Percentiles rank a stretch among this genome's conserved stretches.
These are phyloP conservation scores for Piezodorus guildinii DNA, from an alignment of 1,140 invertebrate genomes.

Conservation along the genomic window DNA sequence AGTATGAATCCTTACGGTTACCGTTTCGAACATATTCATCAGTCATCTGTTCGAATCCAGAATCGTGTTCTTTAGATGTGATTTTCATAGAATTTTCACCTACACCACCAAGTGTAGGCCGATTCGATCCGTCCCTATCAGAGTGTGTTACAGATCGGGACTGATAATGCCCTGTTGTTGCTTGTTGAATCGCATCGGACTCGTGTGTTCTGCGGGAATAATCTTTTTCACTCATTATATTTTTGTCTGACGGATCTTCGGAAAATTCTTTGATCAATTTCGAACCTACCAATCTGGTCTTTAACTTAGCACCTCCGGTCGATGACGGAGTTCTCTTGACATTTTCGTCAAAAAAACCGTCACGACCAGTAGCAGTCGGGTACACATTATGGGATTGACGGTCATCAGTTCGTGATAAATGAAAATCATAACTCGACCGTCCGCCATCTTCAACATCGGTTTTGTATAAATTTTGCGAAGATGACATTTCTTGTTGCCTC, in stretches of 20 bases:
- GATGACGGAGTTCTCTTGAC: not conserved
- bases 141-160: not conserved
- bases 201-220: not conserved
- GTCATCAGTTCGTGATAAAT: no score
- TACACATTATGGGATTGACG: not conserved
- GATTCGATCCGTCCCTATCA: not conserved
- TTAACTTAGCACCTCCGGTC: not conserved
- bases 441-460: no score
- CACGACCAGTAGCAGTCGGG: not conserved
- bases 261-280: constrained; percentile 6
- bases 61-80: not conserved
- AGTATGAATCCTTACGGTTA: not conserved
- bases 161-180: not conserved
- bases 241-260: not conserved
- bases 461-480: no score
- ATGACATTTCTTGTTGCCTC: not conserved
- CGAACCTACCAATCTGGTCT: constrained; percentile 10
- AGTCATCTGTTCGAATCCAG: not conserved
- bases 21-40: not conserved
- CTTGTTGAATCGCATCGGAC: not conserved
- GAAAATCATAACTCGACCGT: no score
- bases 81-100: not conserved
- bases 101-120: not conserved
- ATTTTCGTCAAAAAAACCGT: not conserved
- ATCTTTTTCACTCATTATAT: not conserved